These are phyloP conservation scores for Nyleta sp. DNA, from an alignment of 2,888 invertebrate species.

Conservation along the genomic window DNA sequence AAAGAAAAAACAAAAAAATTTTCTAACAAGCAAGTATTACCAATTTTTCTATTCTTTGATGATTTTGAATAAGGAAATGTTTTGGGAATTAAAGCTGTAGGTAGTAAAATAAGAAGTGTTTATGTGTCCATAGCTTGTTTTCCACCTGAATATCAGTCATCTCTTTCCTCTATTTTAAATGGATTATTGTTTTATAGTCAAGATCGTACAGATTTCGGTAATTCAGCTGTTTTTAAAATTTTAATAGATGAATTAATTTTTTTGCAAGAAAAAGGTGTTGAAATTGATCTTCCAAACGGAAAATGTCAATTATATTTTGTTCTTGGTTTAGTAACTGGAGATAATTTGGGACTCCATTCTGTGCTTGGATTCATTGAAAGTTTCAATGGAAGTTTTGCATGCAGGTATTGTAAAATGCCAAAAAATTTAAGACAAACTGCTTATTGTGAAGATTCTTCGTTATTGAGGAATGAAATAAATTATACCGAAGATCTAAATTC, in stretches of 20 bases:
- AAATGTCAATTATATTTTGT: background rate
- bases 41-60: slow-evolving; percentile 42
- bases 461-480: background rate
- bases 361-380: slow-evolving; percentile 17
- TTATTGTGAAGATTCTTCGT: background rate
- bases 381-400: slow-evolving; percentile 17
- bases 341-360: slow-evolving; percentile 13
- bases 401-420: slow-evolving; percentile 21
- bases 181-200: slow-evolving; percentile 43
- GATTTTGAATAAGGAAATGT: slow-evolving; percentile 46
- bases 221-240: slow-evolving; percentile 31
- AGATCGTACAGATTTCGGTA: slow-evolving; percentile 45
- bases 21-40: slow-evolving; percentile 1
- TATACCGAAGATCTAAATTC: slow-evolving; percentile 17
- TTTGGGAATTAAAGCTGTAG: slow-evolving; percentile 54
- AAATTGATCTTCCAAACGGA: background rate
- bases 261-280: slow-evolving; percentile 54
- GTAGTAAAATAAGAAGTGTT: slow-evolving; percentile 48
- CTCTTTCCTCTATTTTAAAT: slow-evolving; percentile 36
- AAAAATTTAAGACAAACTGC: background rate
- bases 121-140: slow-evolving; percentile 48
- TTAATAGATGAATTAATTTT: slow-evolving; percentile 57
- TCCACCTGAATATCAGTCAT: slow-evolving; percentile 37
- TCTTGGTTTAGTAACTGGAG: slow-evolving; percentile 18
- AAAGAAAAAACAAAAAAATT: background rate